These are phyloP conservation scores for Okapia johnstoni DNA, from an alignment of 2,113 vertebrate species.

Conservation along the genomic window DNA sequence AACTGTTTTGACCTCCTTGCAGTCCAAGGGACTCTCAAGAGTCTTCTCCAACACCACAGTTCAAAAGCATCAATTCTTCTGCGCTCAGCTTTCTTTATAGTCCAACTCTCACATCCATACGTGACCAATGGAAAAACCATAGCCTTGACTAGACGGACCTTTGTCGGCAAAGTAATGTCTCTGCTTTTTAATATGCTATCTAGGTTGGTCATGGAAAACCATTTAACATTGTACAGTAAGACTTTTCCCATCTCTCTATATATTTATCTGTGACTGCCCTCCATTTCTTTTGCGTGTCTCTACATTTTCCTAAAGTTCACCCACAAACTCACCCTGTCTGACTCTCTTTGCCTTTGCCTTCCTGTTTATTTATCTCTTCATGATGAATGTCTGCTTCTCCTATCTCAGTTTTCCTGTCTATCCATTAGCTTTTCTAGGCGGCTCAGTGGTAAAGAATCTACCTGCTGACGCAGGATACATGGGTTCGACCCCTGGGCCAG, in stretches of 20 bases:
- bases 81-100: no score
- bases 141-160: no score
- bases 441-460: neutral
- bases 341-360: neutral
- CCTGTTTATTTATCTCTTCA: neutral
- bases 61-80: no score
- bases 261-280: neutral
- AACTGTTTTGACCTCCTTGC: no score
- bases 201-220: neutral
- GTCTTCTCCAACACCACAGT: no score
- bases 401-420: neutral
- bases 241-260: neutral
- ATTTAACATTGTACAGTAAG: neutral
- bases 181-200: no score
- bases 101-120: no score
- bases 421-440: neutral
- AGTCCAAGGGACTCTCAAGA: no score
- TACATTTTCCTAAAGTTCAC: neutral
- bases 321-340: neutral
- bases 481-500: neutral
- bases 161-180: no score
- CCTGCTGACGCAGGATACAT: neutral
- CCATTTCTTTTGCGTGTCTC: neutral
- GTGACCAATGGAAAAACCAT: no score
- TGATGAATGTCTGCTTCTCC: neutral